These are phyloP conservation scores for Rhagoletis zephyria DNA, from an alignment of 1,140 invertebrate species.

Conservation along the genomic window DNA sequence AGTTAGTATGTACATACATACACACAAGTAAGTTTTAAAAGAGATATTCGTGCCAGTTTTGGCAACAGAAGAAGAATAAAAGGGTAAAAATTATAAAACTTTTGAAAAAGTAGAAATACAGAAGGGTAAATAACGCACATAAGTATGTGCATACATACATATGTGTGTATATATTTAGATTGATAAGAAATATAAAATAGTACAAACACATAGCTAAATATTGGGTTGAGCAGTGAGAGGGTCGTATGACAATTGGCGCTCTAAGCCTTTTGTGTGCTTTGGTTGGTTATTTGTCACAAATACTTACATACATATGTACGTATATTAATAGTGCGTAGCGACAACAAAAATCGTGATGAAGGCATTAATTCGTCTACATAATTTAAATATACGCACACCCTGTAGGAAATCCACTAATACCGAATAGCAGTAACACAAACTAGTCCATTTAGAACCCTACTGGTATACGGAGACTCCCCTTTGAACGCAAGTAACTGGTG, in stretches of 20 bases:
- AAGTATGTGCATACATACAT: too few species aligned
- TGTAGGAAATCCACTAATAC: not conserved
- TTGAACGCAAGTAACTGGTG: too few species aligned
- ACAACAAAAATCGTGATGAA: not conserved
- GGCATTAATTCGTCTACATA: not conserved
- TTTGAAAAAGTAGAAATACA: not conserved
- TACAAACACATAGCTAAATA: too few species aligned
- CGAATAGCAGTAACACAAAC: not conserved
- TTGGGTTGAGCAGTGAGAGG: not conserved
- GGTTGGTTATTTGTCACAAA: not conserved
- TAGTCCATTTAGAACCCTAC: not conserved
- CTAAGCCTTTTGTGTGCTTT: not conserved
- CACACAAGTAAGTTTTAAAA: too few species aligned
- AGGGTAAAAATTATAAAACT: not conserved
- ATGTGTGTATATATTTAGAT: too few species aligned
- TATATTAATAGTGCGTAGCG: constrained; percentile 2
- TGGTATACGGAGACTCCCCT: not conserved
- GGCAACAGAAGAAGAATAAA: not conserved
- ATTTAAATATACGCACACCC: not conserved
- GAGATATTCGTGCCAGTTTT: not conserved
- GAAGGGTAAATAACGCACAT: too few species aligned
- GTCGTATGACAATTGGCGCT: not conserved
- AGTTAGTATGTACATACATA: too few species aligned
- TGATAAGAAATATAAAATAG: not conserved
- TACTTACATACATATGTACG: not conserved